A percentile compares a stretch with the other conserved stretches of the same genome.
These are phyloP conservation scores for Menidia beryllina DNA, from an alignment of 2,113 vertebrate genomes.

Conservation along the genomic window DNA sequence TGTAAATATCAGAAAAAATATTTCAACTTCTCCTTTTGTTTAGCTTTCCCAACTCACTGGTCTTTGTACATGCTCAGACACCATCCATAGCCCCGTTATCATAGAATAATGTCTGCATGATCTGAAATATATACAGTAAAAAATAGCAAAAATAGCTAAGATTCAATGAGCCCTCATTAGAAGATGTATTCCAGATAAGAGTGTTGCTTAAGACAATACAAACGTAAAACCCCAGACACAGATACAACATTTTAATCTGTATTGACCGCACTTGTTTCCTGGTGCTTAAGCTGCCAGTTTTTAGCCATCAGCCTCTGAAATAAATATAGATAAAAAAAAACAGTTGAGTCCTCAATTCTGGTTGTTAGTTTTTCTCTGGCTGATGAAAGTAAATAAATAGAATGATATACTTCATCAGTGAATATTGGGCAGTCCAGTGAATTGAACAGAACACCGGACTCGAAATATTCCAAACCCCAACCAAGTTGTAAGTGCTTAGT, in stretches of 20 bases:
- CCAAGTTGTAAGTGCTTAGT: neutral
- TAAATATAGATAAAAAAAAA: neutral
- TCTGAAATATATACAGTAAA: neutral
- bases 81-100: neutral
- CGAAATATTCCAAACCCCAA: neutral
- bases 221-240: slow-evolving; percentile 2
- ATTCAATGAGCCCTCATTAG: neutral
- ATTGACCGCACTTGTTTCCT: slow-evolving; percentile 8
- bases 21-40: neutral
- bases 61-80: neutral
- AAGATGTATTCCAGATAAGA: neutral
- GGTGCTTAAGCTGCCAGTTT: neutral
- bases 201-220: neutral
- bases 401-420: too few species aligned
- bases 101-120: neutral
- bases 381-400: too few species aligned
- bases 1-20: too few species aligned
- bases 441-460: neutral
- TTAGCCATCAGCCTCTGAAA: slow-evolving; percentile 5
- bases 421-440: neutral
- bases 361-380: neutral
- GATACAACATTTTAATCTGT: slow-evolving; percentile 16
- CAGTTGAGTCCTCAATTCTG: neutral
- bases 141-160: neutral
- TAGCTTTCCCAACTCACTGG: neutral